Evolutionary conservation across 1,140 invertebrate genomes (phyloP), one percentile per base, ranked within the genome.

Genomic region (Thaumetopoea pityocampa): DNA sequence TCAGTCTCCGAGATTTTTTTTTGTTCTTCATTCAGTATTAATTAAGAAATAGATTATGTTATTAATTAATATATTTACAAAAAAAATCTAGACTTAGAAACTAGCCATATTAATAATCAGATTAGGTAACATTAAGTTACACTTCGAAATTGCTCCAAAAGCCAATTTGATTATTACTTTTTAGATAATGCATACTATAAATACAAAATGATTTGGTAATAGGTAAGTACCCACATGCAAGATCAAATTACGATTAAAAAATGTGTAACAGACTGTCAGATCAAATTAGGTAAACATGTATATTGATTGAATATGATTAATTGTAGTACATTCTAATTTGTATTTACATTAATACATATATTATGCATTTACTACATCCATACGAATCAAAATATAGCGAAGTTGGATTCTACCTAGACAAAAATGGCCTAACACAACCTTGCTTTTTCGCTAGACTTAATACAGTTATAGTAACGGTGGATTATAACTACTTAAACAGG

Each of bases 1-100:
- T 56, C 51, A 55, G 51, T 55, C 46, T 50, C n/a, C 42, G 20
- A 28, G 36, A 50, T 46, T 46, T 12, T 10, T 33, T 35, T 20
- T 11, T 12, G 35, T 55, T 49, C 10, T 20, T n/a, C 47, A 43
- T 44, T 36, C 43, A 47, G 38, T 24, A 46, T 43, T 16, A 35
- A 24, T 22, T 28, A 16, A 35, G 36, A 41, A 47, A 44, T 54
- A 48, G 44, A 42, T 55, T 45, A 55, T 15, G 23, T 17, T 30
- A 26, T 36, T 24, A 16, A 38, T 43, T 28, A 36, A 37, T 33
- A 29, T 53, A 53, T 48, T 48, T 53, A 54, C 45, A 54, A 32
- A 40, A 23, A 28, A 28, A 4, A 24, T 18, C 18, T 41, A 19
- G 37, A 22, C 22, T 20, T 19, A 26, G 17, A 15, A 15, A 36